phyloP scores from a whole-genome alignment of 2,113 vertebrate species.

The Gambusia holbrooki region DNA sequence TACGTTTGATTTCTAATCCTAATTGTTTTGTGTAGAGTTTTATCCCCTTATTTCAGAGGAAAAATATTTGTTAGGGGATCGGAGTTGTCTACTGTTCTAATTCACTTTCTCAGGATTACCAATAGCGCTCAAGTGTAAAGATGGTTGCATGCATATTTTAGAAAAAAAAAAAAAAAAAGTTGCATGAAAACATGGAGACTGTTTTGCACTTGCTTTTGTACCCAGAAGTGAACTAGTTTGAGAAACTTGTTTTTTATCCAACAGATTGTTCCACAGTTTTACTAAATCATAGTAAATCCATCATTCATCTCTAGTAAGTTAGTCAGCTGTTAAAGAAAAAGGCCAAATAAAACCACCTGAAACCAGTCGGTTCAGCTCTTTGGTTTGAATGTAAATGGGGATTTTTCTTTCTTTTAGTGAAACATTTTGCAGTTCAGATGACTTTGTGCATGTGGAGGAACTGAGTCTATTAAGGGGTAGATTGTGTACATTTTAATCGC shows the following conservation, averaged over 20 bases:
- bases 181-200: slow-evolving; percentile 3
- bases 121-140: slow-evolving; percentile 70
- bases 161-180: neutral
- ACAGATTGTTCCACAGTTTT: neutral
- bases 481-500: slow-evolving; percentile 20
- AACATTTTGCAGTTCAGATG: slow-evolving; percentile 44
- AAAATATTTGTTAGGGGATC: slow-evolving; percentile 77
- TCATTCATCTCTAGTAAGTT: neutral
- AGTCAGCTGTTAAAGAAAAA: slow-evolving; percentile 15
- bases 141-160: slow-evolving; percentile 36
- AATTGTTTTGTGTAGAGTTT: slow-evolving; percentile 85
- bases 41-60: slow-evolving; percentile 64
- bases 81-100: slow-evolving; percentile 88
- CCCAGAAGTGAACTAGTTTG: neutral
- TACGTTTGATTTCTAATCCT: slow-evolving; percentile 42
- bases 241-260: neutral
- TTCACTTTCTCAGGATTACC: slow-evolving; percentile 97
- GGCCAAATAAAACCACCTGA: slow-evolving; percentile 12
- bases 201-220: slow-evolving; percentile 46
- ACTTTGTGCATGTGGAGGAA: slow-evolving; percentile 40
- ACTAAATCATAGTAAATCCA: neutral
- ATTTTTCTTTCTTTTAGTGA: slow-evolving; percentile 33
- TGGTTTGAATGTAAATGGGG: slow-evolving; percentile 43
- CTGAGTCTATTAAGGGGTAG: slow-evolving; percentile 15
- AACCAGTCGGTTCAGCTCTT: slow-evolving; percentile 29